phyloP scores from a whole-genome alignment of 2,888 invertebrate genomes.

The Polyommatus icarus region DNA sequence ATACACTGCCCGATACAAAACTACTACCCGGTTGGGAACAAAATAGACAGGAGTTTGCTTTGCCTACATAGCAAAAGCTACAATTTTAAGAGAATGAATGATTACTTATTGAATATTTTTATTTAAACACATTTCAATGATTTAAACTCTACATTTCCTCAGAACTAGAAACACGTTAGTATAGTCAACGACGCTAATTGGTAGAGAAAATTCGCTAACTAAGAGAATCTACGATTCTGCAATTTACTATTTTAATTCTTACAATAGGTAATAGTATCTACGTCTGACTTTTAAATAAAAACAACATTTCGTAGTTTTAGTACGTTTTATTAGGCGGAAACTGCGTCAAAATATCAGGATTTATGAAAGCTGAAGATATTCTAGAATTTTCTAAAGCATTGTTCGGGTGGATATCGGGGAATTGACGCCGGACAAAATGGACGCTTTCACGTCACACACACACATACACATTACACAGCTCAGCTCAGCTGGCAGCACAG shows the following conservation, averaged over 20 bases:
- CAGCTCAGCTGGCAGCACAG: not conserved
- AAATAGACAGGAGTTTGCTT: not conserved
- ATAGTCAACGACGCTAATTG: too few relatives aligned
- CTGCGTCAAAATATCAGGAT: not conserved
- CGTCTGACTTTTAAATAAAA: too few relatives aligned
- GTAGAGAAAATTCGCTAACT: too few relatives aligned
- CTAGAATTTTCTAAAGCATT: constrained; percentile 24
- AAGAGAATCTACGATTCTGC: too few relatives aligned
- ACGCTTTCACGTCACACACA: constrained; percentile 22
- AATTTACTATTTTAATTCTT: too few relatives aligned
- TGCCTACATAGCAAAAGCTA: not conserved
- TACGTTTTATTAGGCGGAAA: not conserved
- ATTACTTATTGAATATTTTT: too few relatives aligned
- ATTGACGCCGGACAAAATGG: constrained; percentile 25
- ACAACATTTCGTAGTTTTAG: too few relatives aligned
- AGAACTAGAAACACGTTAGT: too few relatives aligned
- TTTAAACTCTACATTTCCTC: too few relatives aligned
- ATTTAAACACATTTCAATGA: too few relatives aligned
- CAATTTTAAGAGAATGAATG: too few relatives aligned
- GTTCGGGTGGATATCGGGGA: constrained; percentile 1
- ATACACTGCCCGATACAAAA: not conserved
- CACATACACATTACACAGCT: not conserved
- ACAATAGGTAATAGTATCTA: too few relatives aligned
- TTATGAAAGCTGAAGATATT: not conserved
- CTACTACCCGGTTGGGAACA: not conserved